phyloP scores from a whole-genome alignment of 1,140 invertebrate genomes.

The Aphelinus atriplicis region DNA sequence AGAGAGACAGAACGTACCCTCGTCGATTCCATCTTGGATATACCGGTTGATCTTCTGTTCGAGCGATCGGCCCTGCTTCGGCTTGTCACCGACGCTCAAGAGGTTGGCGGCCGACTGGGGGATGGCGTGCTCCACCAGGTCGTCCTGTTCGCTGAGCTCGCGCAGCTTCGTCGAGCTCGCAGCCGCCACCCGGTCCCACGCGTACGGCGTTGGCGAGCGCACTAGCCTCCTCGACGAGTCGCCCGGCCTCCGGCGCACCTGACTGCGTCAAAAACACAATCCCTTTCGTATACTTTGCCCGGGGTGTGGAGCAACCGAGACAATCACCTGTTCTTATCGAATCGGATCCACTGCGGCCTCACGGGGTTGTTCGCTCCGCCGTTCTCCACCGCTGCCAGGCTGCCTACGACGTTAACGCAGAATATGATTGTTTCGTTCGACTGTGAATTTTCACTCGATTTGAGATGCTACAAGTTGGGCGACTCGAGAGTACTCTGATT shows the following conservation, averaged over 20 bases:
- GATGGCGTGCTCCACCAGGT: background rate
- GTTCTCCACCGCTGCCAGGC: slow-evolving; percentile 3
- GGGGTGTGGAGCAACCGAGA: background rate
- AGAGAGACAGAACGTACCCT: background rate
- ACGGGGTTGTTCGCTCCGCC: background rate
- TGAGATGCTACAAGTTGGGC: too few relatives aligned
- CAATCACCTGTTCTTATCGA: background rate
- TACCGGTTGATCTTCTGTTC: slow-evolving; percentile 16
- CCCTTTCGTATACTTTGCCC: background rate
- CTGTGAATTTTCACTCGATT: too few relatives aligned
- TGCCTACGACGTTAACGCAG: background rate
- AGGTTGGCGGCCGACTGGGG: background rate
- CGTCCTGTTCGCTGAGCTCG: background rate
- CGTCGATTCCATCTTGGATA: slow-evolving; percentile 18
- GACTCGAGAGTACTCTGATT: too few relatives aligned
- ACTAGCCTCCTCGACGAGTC: background rate
- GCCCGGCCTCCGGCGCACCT: background rate
- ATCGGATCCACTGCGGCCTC: background rate
- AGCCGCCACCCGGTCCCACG: background rate
- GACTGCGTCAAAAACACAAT: too few relatives aligned
- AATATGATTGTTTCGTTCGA: too few relatives aligned
- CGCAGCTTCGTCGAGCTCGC: background rate
- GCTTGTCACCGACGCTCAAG: background rate
- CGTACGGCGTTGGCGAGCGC: slow-evolving; percentile 21
- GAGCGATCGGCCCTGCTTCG: background rate